Conservation (phyloP, 2,113 vertebrate genomes). For the Phycodurus eques region DNA sequence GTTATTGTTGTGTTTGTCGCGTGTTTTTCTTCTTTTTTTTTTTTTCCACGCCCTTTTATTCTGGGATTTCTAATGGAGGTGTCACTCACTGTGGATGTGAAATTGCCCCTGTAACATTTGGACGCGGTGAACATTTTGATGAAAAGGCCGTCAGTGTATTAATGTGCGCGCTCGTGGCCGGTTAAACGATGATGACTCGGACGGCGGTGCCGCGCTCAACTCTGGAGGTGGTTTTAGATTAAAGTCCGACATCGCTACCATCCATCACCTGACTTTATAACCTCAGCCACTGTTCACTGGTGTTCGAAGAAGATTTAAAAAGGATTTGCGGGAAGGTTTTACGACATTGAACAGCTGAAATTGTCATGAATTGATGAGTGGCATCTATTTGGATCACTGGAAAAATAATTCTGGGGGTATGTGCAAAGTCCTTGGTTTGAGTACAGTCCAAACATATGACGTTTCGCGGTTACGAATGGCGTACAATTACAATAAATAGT, state of each 20-base stretch:
- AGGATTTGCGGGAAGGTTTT: not conserved
- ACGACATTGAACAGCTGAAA: not conserved
- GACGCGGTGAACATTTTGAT: constrained; percentile 51
- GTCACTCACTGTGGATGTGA: constrained; percentile 51
- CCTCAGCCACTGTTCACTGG: not conserved
- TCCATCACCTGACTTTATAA: not conserved
- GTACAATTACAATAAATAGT: no score
- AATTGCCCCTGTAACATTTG: constrained; percentile 33
- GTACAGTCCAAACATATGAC: no score
- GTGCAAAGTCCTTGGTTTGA: not conserved
- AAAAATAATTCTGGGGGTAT: not conserved
- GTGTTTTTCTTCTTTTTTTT: constrained; percentile 8
- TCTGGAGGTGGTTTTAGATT: constrained; percentile 35
- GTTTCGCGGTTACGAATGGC: no score
- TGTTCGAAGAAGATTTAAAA: not conserved
- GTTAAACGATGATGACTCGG: constrained; percentile 51
- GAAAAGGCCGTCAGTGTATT: constrained; percentile 46
- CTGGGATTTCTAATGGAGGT: constrained; percentile 41
- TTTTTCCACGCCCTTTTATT: not conserved
- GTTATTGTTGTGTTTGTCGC: constrained; percentile 42
- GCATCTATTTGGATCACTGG: not conserved
- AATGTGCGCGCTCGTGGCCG: constrained; percentile 19
- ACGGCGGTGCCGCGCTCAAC: not conserved
- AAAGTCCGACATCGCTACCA: not conserved
- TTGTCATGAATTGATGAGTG: not conserved